phyloP scores from a whole-genome alignment of 2,113 vertebrate species.

The Syngnathus typhle region DNA sequence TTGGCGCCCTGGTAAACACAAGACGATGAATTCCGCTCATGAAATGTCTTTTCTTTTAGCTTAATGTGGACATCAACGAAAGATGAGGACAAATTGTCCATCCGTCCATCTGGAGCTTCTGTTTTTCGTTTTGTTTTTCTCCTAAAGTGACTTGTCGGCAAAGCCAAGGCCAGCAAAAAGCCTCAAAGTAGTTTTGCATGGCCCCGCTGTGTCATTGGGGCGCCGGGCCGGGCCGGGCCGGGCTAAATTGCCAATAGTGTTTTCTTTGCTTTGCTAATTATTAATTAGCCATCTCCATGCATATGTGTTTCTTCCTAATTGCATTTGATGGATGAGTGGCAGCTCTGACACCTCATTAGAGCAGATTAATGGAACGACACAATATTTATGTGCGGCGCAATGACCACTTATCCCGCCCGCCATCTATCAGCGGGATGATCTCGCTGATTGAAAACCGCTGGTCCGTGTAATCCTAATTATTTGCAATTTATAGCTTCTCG shows the following conservation, averaged over 20 bases:
- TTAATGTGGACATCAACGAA: conserved; percentile 52
- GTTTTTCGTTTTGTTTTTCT: conserved; percentile 3
- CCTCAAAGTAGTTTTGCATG: conserved; percentile 49
- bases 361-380: conserved; percentile 96
- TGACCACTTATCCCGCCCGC: conserved; percentile 92
- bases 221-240: conserved; percentile 37
- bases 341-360: conserved; percentile 91
- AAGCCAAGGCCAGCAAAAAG: conserved; percentile 21
- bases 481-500: conserved; percentile 90
- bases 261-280: conserved; percentile 75
- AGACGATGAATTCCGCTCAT: conserved; percentile 29
- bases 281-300: conserved; percentile 70
- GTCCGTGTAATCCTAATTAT: conserved; percentile 97
- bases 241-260: conserved; percentile 63
- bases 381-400: conserved; percentile 90
- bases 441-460: conserved; percentile 97
- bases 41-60: conserved; percentile 54
- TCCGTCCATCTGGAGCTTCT: conserved; percentile 25
- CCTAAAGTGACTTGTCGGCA: neutral
- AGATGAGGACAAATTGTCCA: conserved; percentile 52
- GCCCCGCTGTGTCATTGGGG: conserved; percentile 51
- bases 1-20: conserved; percentile 28
- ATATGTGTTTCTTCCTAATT: conserved; percentile 81
- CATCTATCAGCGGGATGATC: conserved; percentile 95
- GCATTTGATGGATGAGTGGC: conserved; percentile 97